Evolutionary conservation across 2,888 invertebrate species (phyloP).

Genomic region (Mesoligia furuncula): DNA sequence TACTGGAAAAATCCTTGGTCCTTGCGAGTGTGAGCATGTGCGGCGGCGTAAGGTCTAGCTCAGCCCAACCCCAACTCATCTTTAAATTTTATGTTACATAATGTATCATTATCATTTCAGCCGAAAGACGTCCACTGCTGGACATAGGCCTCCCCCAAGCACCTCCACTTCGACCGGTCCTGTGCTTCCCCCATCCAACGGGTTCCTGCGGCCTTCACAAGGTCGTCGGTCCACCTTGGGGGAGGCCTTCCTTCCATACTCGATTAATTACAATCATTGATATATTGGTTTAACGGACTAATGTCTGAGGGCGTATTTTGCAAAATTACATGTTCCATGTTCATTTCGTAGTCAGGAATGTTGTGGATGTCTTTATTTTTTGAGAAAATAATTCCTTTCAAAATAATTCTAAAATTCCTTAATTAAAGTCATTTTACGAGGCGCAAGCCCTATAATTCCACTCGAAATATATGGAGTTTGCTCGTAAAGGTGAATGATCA

Average conservation of each 20-base stretch:
- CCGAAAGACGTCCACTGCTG: no score
- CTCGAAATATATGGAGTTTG: not conserved
- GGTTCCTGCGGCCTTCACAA: no score
- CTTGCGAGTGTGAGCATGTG: not conserved
- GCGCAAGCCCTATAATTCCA: no score
- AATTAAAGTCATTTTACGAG: not conserved
- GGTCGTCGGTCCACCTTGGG: no score
- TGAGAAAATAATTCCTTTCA: not conserved
- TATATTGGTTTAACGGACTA: not conserved
- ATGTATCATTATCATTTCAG: no score
- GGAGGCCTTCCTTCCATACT: no score
- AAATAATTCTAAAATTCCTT: not conserved
- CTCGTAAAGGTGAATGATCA: no score
- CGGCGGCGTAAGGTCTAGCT: not conserved
- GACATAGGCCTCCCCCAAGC: no score
- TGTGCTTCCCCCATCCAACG: no score
- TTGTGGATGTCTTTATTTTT: not conserved
- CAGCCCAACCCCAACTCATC: not conserved
- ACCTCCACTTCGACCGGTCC: no score
- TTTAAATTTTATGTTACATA: not conserved
- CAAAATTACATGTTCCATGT: not conserved
- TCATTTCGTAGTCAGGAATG: not conserved
- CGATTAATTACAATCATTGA: not conserved
- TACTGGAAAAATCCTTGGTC: no score
- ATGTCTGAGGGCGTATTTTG: not conserved